Evolutionary conservation across 2,888 invertebrate species (phyloP).

Genomic region (Brachycybe producta): DNA sequence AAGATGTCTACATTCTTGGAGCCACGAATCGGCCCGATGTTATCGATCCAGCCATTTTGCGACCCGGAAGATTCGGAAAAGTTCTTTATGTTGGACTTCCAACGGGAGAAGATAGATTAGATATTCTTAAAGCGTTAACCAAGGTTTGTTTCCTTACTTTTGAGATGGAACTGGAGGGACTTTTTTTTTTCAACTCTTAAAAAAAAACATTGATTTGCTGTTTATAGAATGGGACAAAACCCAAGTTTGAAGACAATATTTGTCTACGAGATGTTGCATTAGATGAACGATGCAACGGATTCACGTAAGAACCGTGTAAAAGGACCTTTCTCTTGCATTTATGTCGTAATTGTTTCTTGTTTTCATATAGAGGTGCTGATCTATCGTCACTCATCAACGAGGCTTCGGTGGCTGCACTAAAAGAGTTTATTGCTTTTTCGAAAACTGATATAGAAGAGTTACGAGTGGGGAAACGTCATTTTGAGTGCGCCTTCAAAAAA

Average conservation of each 20-base stretch:
- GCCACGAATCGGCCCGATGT: conserved; percentile 95
- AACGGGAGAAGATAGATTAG: conserved; percentile 57
- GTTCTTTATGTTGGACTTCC: conserved; percentile 85
- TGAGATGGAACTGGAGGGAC: neutral
- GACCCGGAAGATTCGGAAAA: conserved; percentile 81
- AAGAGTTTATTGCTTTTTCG: neutral
- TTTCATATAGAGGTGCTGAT: neutral
- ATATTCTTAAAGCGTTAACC: conserved; percentile 77
- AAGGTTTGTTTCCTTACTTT: conserved; percentile 45
- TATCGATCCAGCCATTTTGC: conserved; percentile 84
- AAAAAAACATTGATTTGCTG: too few species aligned
- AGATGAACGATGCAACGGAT: conserved; percentile 55
- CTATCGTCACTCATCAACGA: neutral
- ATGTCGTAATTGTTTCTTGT: neutral
- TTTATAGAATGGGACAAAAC: conserved; percentile 60
- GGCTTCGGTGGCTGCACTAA: neutral
- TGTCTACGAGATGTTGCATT: conserved; percentile 53
- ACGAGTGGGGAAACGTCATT: neutral
- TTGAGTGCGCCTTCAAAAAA: neutral
- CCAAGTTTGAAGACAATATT: conserved; percentile 60
- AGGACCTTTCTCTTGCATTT: too few species aligned
- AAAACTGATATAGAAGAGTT: neutral
- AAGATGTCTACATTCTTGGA: conserved; percentile 87
- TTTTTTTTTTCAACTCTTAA: conserved; percentile 10
- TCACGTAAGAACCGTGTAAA: too few species aligned